Percentiles rank a stretch among this genome's conserved stretches.
Evolutionary conservation across 2,113 vertebrate species (phyloP).

Genomic region (Excalfactoria chinensis): DNA sequence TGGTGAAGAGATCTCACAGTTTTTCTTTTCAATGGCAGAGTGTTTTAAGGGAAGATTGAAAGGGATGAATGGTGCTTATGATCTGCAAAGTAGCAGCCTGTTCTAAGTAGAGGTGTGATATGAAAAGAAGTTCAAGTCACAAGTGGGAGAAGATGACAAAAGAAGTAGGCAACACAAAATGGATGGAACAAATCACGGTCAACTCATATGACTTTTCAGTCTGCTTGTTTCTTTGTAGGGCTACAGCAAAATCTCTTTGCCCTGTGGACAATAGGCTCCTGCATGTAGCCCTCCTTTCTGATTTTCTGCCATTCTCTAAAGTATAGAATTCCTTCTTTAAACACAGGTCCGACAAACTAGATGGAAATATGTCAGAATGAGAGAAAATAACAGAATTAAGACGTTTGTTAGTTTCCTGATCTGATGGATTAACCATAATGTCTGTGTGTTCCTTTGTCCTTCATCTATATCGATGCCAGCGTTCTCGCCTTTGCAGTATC

Average conservation of each 20-base stretch:
- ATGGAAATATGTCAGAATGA: not conserved
- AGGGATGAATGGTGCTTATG: constrained; percentile 34
- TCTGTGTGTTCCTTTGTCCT: not conserved
- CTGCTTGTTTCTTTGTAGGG: not conserved
- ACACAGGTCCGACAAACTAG: not conserved
- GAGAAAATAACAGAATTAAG: not conserved
- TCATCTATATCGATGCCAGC: rapidly evolving
- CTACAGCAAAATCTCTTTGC: not conserved
- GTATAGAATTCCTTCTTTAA: not conserved
- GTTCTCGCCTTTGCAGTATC: not conserved
- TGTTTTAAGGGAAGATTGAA: constrained; percentile 29
- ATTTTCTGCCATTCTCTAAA: not conserved
- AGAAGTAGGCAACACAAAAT: constrained; percentile 48
- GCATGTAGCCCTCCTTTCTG: not conserved
- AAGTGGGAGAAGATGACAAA: constrained; percentile 57
- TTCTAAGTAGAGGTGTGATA: constrained; percentile 26
- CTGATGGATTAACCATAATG: not conserved
- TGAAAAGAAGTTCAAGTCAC: constrained; percentile 52
- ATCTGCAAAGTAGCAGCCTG: constrained; percentile 11
- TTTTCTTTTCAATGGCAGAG: constrained; percentile 28
- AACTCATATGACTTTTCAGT: constrained; percentile 9
- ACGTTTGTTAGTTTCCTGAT: not conserved
- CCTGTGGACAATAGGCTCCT: not conserved
- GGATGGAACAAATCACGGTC: not conserved
- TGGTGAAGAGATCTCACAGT: constrained; percentile 35